A percentile compares a stretch with the other conserved stretches of the same genome.
phyloP scores from a whole-genome alignment of 2,113 vertebrate species.

The Pygoscelis adeliae region DNA sequence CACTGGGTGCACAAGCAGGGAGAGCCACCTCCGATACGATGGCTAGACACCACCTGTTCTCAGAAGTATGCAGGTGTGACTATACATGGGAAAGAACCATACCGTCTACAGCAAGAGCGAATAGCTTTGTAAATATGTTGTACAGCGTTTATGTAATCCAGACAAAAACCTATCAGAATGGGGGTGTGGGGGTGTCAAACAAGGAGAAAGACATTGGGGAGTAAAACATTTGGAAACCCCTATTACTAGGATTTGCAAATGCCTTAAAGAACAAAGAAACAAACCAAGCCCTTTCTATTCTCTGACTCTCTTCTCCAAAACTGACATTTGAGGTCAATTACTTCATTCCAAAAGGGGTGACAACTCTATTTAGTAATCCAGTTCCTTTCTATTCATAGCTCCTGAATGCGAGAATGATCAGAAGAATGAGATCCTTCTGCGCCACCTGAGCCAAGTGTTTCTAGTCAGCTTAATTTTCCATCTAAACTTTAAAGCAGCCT shows the following conservation, averaged over 20 bases:
- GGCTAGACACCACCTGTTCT: background rate
- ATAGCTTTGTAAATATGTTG: background rate
- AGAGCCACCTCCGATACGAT: background rate
- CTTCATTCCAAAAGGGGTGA: background rate
- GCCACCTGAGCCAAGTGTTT: background rate
- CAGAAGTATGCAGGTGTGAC: background rate
- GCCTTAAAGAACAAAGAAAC: background rate
- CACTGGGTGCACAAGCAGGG: background rate
- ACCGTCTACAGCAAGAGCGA: background rate
- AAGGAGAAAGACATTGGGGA: background rate
- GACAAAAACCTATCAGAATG: background rate
- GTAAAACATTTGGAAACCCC: background rate
- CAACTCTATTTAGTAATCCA: background rate
- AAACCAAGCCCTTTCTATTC: background rate
- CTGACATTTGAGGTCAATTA: background rate
- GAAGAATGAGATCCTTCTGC: background rate
- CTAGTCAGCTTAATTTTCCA: background rate
- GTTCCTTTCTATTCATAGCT: background rate
- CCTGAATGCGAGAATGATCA: background rate
- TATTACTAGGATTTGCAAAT: background rate
- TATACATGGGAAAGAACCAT: rapidly evolving
- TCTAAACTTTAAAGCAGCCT: background rate
- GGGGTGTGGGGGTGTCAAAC: background rate
- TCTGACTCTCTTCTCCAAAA: background rate
- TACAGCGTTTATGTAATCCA: background rate